phyloP scores from a whole-genome alignment of 1,140 invertebrate genomes.

The Ips typographus region DNA sequence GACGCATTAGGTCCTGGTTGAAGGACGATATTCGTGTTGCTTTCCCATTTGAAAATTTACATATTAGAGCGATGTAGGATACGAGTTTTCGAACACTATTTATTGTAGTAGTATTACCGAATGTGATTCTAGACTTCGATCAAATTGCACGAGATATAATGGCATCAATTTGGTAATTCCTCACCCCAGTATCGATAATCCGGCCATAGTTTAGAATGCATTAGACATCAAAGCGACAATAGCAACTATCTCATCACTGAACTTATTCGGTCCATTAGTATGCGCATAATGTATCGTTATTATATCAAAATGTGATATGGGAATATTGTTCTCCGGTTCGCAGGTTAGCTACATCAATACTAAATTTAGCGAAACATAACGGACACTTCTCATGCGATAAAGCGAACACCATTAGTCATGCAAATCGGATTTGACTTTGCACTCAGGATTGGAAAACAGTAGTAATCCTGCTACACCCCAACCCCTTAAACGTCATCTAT shows the following conservation, averaged over 20 bases:
- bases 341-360: slow-evolving; percentile 25
- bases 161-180: neutral
- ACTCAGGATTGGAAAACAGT: slow-evolving; percentile 16
- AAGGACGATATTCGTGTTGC: too few relatives aligned
- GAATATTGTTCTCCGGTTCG: slow-evolving; percentile 16
- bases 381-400: slow-evolving; percentile 23
- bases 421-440: slow-evolving; percentile 23
- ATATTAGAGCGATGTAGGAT: neutral
- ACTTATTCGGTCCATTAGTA: slow-evolving; percentile 13
- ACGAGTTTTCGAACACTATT: neutral
- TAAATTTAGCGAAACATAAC: slow-evolving; percentile 24
- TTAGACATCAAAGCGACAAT: neutral
- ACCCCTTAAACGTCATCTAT: neutral
- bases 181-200: neutral
- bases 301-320: slow-evolving; percentile 19
- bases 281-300: slow-evolving; percentile 20
- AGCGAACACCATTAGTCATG: slow-evolving; percentile 20
- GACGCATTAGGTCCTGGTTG: too few relatives aligned
- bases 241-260: neutral
- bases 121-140: too few relatives aligned
- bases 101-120: too few relatives aligned
- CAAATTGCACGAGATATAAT: too few relatives aligned
- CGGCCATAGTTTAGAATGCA: neutral
- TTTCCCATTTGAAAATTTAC: neutral
- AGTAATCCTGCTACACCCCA: neutral